phyloP scores from a whole-genome alignment of 2,797 vertebrate species.

The Cynodonichthys magdalenae region DNA sequence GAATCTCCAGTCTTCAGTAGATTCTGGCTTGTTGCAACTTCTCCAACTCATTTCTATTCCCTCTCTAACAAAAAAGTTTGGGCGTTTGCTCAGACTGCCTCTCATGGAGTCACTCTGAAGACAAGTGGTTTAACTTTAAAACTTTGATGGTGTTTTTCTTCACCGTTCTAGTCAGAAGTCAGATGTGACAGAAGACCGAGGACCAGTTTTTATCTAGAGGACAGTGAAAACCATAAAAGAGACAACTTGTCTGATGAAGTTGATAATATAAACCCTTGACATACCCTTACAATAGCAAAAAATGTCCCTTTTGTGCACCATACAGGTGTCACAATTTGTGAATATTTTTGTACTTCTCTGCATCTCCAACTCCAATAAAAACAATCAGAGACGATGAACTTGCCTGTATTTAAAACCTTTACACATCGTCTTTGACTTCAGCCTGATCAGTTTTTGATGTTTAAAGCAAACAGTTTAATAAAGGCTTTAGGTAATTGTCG shows the following conservation, averaged over 20 bases:
- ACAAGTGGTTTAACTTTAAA: constrained; percentile 25
- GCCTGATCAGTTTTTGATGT: background rate
- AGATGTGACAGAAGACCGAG: constrained; percentile 12
- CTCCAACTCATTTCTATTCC: constrained; percentile 8
- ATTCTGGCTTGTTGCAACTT: constrained; percentile 8
- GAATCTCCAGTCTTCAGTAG: constrained; percentile 41
- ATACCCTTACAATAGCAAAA: constrained; percentile 15
- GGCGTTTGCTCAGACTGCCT: constrained; percentile 15
- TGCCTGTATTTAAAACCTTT: too few species aligned
- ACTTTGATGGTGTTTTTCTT: background rate
- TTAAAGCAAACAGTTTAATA: background rate
- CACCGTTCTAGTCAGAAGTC: constrained; percentile 3
- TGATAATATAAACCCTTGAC: background rate
- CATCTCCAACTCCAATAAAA: too few species aligned
- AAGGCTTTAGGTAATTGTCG: too few species aligned
- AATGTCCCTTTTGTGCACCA: background rate
- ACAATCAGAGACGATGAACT: background rate
- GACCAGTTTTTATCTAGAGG: constrained; percentile 31
- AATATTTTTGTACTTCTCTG: too few species aligned
- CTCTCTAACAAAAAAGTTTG: constrained; percentile 16
- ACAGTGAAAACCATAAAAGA: constrained; percentile 10
- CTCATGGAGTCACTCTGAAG: constrained; percentile 11
- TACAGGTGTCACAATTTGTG: constrained; percentile 13
- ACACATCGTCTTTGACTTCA: background rate
- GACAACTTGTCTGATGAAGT: constrained; percentile 24